These are phyloP conservation scores for Erythrocercus mccallii DNA, from an alignment of 2,113 vertebrate genomes.

Conservation along the genomic window DNA sequence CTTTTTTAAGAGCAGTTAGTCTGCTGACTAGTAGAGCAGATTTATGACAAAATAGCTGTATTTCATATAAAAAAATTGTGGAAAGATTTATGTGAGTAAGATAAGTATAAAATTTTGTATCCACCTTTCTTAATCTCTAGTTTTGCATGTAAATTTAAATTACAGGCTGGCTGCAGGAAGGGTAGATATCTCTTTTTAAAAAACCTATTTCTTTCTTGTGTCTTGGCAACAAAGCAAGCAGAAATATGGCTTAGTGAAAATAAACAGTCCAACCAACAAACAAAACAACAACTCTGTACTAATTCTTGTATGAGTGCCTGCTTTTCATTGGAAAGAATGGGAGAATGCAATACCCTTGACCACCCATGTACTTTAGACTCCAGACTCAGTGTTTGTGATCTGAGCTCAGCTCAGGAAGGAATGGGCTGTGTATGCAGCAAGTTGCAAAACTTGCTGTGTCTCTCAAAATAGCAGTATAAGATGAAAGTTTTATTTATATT, in stretches of 20 bases:
- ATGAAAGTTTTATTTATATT: not conserved
- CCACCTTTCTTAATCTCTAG: not conserved
- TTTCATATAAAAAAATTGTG: not conserved
- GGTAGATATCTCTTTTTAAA: not conserved
- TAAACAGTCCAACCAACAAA: not conserved
- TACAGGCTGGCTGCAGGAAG: not conserved
- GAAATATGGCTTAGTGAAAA: not conserved
- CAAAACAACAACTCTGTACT: not conserved
- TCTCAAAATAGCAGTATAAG: not conserved
- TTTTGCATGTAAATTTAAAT: not conserved
- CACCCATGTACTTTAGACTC: not conserved
- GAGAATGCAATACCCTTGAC: not conserved
- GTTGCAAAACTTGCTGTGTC: not conserved
- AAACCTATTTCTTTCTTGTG: not conserved
- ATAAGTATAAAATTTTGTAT: not conserved
- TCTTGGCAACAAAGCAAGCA: not conserved
- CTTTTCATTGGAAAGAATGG: not conserved
- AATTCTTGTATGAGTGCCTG: not conserved
- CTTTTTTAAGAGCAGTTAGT: not conserved
- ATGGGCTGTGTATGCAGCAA: not conserved
- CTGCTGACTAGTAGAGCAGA: not conserved
- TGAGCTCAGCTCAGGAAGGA: not conserved
- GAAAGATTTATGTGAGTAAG: not conserved
- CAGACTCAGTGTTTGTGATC: not conserved
- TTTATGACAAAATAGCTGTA: not conserved